These are phyloP conservation scores for Euphonia xanthogaster DNA, from an alignment of 2,797 vertebrate genomes.

Conservation along the genomic window DNA sequence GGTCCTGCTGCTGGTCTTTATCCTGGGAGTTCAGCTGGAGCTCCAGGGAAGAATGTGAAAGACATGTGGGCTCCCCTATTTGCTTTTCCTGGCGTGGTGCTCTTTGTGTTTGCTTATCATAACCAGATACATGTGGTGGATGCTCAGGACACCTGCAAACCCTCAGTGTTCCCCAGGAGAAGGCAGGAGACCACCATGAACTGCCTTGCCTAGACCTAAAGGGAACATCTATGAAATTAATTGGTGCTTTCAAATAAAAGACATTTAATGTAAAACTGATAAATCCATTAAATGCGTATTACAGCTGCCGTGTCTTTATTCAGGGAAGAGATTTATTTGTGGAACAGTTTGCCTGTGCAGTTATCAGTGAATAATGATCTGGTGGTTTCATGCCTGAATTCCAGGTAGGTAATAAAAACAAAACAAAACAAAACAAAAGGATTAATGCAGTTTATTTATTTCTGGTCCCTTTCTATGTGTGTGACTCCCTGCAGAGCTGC, in stretches of 20 bases:
- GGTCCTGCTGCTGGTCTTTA: background rate
- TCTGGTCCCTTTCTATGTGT: background rate
- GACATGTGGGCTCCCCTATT: background rate
- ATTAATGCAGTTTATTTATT: constrained; percentile 44
- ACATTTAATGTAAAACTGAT: constrained; percentile 65
- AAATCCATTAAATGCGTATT: constrained; percentile 54
- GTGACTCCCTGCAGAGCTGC: background rate
- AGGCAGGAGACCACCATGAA: background rate
- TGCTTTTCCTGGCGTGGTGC: background rate
- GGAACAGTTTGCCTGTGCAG: constrained; percentile 40
- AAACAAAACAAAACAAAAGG: constrained; percentile 10
- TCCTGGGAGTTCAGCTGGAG: background rate
- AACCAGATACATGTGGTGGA: background rate
- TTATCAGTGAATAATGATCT: constrained; percentile 62
- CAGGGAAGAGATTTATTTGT: constrained; percentile 39
- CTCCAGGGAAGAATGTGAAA: background rate
- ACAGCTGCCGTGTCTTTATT: background rate
- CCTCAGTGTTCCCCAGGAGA: background rate
- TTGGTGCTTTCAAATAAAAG: constrained; percentile 57
- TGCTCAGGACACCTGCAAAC: background rate
- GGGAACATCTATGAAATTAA: constrained; percentile 46
- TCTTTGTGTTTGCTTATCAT: background rate
- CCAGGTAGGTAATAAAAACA: constrained; percentile 58
- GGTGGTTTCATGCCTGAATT: constrained; percentile 39
- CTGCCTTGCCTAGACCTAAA: background rate